Evolutionary conservation across 2,113 vertebrate genomes (phyloP), one percentile per base, ranked within the genome.

Genomic region (Canis aureus): DNA sequence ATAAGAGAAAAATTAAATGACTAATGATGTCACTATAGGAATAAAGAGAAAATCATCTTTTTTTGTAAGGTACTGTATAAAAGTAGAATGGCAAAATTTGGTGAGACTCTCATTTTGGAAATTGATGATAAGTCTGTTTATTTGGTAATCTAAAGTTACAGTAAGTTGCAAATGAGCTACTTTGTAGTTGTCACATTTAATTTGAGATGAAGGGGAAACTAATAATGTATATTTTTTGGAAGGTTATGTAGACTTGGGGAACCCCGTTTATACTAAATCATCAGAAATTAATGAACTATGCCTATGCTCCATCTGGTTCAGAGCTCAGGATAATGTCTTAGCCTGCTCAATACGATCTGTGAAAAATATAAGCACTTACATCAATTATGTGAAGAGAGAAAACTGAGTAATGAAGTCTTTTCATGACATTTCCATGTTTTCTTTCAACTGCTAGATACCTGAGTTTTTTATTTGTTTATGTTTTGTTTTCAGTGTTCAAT

Each of bases 1-100:
- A 93, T 73, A 38, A 74, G 51, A 55, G 29, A 82, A 85, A 84
- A 76, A 27, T 35, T 57, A 78, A 96, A 73, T 81, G 74, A 93
- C 59, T 87, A 93, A 55, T 66, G 35, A 29, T 49, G 16, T 27
- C 62, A 20, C 87, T 73, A 51, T 35, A 76, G 11, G 13, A 35
- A 53, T 53, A 59, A 78, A 55, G 67, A 57, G 38, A 93, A 93
- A 86, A 64, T 57, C 38, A 19, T 53, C 23, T 49, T 10, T 25
- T 25, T 83, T 35, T 60, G 1, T 86, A 78, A 71, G 22, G 27
- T 32, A 43, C 7, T 43, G 0, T 38, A 81, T 8, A 74, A 5
- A 64, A 51, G 8, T 55, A 51, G 55, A 86, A 35, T 53, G 9
- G 23, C 12, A 60, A 83, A 22, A 27, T 74, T 55, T 49, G 69